phyloP scores from a whole-genome alignment of 2,888 invertebrate species.

The Parnassius glacialis region DNA sequence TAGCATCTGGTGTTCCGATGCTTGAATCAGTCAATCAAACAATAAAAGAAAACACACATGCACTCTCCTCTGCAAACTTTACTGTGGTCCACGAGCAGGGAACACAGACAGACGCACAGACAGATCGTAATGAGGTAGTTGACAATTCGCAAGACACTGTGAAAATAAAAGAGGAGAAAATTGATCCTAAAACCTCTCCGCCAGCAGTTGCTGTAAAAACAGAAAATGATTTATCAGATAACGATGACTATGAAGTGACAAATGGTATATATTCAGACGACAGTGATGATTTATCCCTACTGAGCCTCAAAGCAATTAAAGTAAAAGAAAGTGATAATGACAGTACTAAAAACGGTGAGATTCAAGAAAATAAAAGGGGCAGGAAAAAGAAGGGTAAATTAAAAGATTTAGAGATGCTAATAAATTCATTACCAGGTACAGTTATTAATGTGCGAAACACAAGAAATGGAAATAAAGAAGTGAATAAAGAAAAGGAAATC shows the following conservation, averaged over 20 bases:
- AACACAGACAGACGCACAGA: conserved; percentile 68
- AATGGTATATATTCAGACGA: conserved; percentile 49
- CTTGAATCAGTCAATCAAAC: conserved; percentile 17
- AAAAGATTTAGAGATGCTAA: conserved; percentile 25
- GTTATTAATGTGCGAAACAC: neutral
- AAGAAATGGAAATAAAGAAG: neutral
- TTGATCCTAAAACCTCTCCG: conserved; percentile 45
- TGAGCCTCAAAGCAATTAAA: conserved; percentile 55
- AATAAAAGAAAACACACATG: conserved; percentile 44
- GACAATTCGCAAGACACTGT: conserved; percentile 21
- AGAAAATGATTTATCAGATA: conserved; percentile 41
- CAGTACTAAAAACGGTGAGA: conserved; percentile 27
- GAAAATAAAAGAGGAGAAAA: conserved; percentile 51
- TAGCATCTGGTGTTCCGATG: conserved; percentile 31
- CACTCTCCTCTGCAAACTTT: conserved; percentile 33
- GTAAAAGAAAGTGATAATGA: conserved; percentile 34
- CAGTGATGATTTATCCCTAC: conserved; percentile 58
- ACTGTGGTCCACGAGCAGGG: conserved; percentile 40
- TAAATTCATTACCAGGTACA: conserved; percentile 17
- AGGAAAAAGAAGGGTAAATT: conserved; percentile 31
- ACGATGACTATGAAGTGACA: conserved; percentile 36
- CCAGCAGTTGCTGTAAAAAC: conserved; percentile 44
- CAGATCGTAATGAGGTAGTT: conserved; percentile 36
- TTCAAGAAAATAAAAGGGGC: conserved; percentile 30
- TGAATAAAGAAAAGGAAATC: conserved; percentile 1